Percentiles rank a stretch among this genome's conserved stretches.
Evolutionary conservation across 2,113 vertebrate genomes (phyloP).

Genomic region (Neomonachus schauinslandi): DNA sequence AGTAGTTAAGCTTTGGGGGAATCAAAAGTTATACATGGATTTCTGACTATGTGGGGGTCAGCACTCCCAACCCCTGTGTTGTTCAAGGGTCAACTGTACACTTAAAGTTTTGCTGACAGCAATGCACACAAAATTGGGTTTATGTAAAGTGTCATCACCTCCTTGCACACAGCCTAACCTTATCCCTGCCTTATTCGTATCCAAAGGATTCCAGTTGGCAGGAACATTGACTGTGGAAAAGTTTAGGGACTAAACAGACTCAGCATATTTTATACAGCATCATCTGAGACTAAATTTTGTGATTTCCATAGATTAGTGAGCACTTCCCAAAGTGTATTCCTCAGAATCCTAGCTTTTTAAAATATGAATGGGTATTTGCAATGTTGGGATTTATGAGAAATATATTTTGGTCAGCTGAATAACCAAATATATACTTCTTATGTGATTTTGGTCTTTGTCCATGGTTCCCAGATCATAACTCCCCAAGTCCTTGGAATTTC

Average conservation of each 20-base stretch:
- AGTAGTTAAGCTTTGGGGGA: neutral
- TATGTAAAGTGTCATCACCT: neutral
- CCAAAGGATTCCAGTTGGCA: neutral
- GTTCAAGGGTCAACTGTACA: neutral
- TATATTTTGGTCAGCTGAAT: neutral
- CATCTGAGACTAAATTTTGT: neutral
- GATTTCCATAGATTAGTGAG: neutral
- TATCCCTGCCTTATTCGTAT: neutral
- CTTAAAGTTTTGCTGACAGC: neutral
- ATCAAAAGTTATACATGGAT: neutral
- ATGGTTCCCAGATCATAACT: neutral
- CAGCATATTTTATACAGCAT: neutral
- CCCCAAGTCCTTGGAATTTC: neutral
- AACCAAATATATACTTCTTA: neutral
- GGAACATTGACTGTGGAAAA: neutral
- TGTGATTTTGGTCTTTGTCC: neutral
- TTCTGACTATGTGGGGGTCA: neutral
- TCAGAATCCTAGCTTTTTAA: neutral
- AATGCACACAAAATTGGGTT: neutral
- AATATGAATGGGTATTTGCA: neutral
- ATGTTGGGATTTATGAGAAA: neutral
- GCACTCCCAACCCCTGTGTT: neutral
- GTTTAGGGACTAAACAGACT: neutral
- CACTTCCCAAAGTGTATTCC: neutral
- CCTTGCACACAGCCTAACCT: neutral